Evolutionary conservation across 1,140 invertebrate species (phyloP).

Genomic region (Magallana gigas): DNA sequence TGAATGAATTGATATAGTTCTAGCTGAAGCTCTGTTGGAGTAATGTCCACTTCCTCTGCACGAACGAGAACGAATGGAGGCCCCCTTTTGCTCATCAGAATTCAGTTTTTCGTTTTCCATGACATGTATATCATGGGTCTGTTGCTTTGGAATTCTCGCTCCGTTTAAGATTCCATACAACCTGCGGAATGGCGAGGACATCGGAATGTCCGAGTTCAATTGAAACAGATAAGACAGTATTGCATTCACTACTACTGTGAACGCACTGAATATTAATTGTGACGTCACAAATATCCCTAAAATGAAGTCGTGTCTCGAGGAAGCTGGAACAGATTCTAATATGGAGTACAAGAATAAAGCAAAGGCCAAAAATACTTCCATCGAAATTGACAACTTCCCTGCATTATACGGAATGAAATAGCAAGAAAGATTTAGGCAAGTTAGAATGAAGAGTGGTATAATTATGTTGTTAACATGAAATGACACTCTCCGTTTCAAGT

Average conservation of each 20-base stretch:
- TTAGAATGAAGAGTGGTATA: conserved; percentile 48
- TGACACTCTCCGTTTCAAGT: conserved; percentile 40
- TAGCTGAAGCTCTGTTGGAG: neutral
- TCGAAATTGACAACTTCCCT: conserved; percentile 51
- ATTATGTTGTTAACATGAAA: conserved; percentile 52
- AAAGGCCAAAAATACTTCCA: conserved; percentile 55
- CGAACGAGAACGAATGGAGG: neutral
- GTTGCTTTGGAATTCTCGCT: neutral
- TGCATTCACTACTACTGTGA: conserved; percentile 46
- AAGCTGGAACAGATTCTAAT: conserved; percentile 49
- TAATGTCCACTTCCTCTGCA: neutral
- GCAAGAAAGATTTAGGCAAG: conserved; percentile 49
- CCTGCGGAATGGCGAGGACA: neutral
- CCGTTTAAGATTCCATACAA: neutral
- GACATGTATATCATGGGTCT: neutral
- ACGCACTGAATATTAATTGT: conserved; percentile 49
- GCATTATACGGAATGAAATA: conserved; percentile 51
- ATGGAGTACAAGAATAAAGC: conserved; percentile 53
- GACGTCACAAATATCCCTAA: conserved; percentile 52
- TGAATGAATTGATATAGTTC: neutral
- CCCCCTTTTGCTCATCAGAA: neutral
- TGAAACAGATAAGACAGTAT: conserved; percentile 38
- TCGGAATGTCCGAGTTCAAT: neutral
- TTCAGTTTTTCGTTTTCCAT: neutral
- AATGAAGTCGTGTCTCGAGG: conserved; percentile 45